Evolutionary conservation across 2,888 invertebrate species (phyloP), one percentile per base, ranked within the genome.

Genomic region (Cyaniris semiargus): DNA sequence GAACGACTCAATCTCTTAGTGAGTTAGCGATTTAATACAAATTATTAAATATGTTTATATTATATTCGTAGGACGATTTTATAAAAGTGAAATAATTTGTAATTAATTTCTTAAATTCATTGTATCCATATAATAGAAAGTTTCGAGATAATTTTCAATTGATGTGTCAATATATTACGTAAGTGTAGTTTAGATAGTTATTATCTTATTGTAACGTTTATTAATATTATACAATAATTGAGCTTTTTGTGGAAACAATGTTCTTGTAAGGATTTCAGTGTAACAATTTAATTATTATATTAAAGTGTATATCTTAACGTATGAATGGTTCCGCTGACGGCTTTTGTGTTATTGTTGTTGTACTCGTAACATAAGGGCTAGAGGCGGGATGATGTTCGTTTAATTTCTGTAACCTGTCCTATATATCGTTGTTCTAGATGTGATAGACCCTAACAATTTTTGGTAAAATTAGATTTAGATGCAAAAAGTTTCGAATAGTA

Each of bases 261-360:
- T 87, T 88, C 83, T 87, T 82, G 75, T 89, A 88, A 88, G 87
- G 82, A 88, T 88, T 90, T 89, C 90, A 89, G 84, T 93, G 90
- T 93, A 91, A 88, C 89, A 88, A 88, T 90, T 88, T 91, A 86
- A 91, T 88, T 86, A 86, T 86, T 86, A 86, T 86, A 93, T 88
- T 92, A 92, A 92, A 92, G 85, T 89, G 88, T 89, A 88, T 91
- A 90, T 86, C 85, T 85, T 87, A 83, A 74, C 21, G 78, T 56
- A 58, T 48, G n/a, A 76, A 74, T 27, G 66, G 75, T 77, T 78
- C 76, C 76, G 76, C 76, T 31, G 27, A 70, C 31, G n/a, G 5
- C 27, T 56, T 13, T 38, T 56, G 75, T 76, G 60, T n/a, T 70
- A 71, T 76, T 75, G 5, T 18, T 75, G 5, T 18, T 31, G 6